A percentile compares a stretch with the other conserved stretches of the same genome.
These are phyloP conservation scores for Daphoenositta chrysoptera DNA, from an alignment of 2,113 vertebrate species.

Conservation along the genomic window DNA sequence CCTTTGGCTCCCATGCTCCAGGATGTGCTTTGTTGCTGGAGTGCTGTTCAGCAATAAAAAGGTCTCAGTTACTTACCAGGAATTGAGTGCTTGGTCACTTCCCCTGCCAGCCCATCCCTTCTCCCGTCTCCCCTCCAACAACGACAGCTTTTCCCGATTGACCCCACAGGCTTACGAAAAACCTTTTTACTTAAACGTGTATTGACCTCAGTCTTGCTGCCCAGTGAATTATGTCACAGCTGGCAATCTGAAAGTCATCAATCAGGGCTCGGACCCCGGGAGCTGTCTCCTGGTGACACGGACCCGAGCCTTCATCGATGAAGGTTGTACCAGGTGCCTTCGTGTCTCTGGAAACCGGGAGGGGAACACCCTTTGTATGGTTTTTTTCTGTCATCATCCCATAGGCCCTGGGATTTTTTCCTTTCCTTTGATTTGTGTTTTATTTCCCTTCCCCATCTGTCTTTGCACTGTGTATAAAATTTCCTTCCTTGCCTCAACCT, in stretches of 20 bases:
- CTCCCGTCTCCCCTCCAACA: background rate
- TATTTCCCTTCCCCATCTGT: background rate
- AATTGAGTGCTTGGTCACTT: conserved; percentile 16
- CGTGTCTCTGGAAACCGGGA: background rate
- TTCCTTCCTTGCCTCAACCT: background rate
- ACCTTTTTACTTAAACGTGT: conserved; percentile 78
- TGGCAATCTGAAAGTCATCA: conserved; percentile 65
- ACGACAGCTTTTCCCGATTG: conserved; percentile 58
- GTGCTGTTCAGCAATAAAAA: conserved; percentile 39
- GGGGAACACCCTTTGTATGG: background rate
- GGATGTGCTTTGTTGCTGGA: background rate
- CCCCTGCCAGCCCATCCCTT: background rate
- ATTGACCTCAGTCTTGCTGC: conserved; percentile 72
- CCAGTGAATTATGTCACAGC: conserved; percentile 67
- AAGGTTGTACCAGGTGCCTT: background rate
- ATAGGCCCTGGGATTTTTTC: background rate
- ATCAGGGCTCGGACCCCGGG: conserved; percentile 45
- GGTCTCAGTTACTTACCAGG: conserved; percentile 38
- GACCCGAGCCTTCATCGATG: background rate
- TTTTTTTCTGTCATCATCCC: background rate
- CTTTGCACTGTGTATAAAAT: background rate
- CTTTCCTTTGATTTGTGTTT: background rate
- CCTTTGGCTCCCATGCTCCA: background rate
- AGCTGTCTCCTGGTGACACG: conserved; percentile 51
- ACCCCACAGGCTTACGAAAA: conserved; percentile 61